These are phyloP conservation scores for Ovibos moschatus DNA, from an alignment of 2,113 vertebrate genomes.

Conservation along the genomic window DNA sequence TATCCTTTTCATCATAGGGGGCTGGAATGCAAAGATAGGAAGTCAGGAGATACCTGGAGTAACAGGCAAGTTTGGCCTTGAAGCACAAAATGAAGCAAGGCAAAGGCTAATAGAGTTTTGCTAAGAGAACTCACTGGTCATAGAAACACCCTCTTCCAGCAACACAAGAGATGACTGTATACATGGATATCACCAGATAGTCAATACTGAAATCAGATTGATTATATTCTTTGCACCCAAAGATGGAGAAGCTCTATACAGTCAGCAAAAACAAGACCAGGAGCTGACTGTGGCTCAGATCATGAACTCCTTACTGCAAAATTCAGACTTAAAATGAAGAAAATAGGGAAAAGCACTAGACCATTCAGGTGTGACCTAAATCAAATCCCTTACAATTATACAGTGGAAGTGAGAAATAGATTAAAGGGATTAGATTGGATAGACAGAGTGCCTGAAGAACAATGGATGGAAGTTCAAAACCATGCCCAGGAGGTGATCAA, in stretches of 20 bases:
- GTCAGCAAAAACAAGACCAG: neutral
- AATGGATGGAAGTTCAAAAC: neutral
- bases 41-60: neutral
- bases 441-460: neutral
- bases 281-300: neutral
- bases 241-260: neutral
- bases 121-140: neutral
- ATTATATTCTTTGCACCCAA: neutral
- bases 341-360: neutral
- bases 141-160: neutral
- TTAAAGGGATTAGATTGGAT: neutral
- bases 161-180: neutral
- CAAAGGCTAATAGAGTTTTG: neutral
- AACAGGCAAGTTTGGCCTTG: neutral
- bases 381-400: neutral
- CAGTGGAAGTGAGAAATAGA: neutral
- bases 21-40: neutral
- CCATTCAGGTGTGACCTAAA: neutral
- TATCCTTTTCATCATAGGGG: neutral
- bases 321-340: neutral
- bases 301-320: neutral
- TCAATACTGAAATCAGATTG: neutral
- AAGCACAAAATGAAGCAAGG: neutral
- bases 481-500: neutral
- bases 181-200: neutral